Evolutionary conservation across 2,797 vertebrate genomes (phyloP).

Genomic region (Melopsittacus undulatus): DNA sequence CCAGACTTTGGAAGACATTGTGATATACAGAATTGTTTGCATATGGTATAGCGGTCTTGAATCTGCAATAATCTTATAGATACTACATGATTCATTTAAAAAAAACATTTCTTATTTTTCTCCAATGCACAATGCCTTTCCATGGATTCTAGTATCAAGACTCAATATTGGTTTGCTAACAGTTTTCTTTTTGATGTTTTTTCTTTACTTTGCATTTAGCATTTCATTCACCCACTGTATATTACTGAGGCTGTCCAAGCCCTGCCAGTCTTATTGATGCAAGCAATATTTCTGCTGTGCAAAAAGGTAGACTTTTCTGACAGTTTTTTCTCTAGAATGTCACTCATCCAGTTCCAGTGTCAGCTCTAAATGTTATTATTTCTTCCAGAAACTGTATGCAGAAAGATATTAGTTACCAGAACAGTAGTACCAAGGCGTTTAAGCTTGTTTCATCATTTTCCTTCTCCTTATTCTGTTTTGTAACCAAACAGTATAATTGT

Average conservation of each 20-base stretch:
- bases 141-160: not conserved
- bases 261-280: not conserved
- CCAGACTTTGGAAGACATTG: not conserved
- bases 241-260: not conserved
- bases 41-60: not conserved
- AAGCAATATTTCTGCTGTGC: not conserved
- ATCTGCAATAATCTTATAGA: not conserved
- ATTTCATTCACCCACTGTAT: not conserved
- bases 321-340: not conserved
- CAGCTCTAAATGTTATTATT: not conserved
- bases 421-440: not conserved
- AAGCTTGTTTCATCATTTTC: not conserved
- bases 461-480: constrained; percentile 28
- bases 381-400: not conserved
- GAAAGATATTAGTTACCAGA: not conserved
- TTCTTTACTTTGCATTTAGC: not conserved
- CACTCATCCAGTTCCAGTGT: not conserved
- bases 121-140: not conserved
- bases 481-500: constrained; percentile 39
- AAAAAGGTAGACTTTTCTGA: not conserved
- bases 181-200: not conserved
- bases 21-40: not conserved
- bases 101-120: not conserved
- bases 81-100: not conserved
- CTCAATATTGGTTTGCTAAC: not conserved